phyloP scores from a whole-genome alignment of 2,113 vertebrate species.

The Tricholaema leucomelas region DNA sequence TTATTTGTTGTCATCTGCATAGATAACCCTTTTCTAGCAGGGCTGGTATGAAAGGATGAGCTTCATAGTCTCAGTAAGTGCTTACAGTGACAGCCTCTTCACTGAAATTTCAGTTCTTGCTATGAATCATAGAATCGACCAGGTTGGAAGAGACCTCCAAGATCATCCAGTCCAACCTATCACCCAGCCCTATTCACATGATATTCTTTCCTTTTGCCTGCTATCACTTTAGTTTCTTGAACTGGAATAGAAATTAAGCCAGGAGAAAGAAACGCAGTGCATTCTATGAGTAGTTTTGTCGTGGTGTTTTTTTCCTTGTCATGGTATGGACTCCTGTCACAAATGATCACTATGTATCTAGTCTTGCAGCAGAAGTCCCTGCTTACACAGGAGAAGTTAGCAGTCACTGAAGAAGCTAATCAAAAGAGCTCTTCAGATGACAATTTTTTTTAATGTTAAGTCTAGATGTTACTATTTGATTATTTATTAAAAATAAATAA shows the following conservation, averaged over 20 bases:
- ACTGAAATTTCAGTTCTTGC: background rate
- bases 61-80: background rate
- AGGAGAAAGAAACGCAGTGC: background rate
- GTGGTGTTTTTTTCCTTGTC: background rate
- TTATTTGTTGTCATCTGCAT: background rate
- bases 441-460: background rate
- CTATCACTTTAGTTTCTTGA: background rate
- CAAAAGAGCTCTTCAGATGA: background rate
- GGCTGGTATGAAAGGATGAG: background rate
- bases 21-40: background rate
- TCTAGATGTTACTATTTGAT: background rate
- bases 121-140: no score
- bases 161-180: no score
- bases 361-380: background rate
- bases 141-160: no score
- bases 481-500: slow-evolving; percentile 8
- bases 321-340: background rate
- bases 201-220: background rate
- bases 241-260: background rate
- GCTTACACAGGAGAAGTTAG: background rate
- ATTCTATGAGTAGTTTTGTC: background rate
- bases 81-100: background rate
- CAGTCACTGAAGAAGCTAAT: background rate
- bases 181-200: no score
- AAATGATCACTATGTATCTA: fast-evolving